Percentiles rank a stretch among this genome's conserved stretches.
These are phyloP conservation scores for Cephus runcator DNA, from an alignment of 2,888 invertebrate genomes.

Conservation along the genomic window DNA sequence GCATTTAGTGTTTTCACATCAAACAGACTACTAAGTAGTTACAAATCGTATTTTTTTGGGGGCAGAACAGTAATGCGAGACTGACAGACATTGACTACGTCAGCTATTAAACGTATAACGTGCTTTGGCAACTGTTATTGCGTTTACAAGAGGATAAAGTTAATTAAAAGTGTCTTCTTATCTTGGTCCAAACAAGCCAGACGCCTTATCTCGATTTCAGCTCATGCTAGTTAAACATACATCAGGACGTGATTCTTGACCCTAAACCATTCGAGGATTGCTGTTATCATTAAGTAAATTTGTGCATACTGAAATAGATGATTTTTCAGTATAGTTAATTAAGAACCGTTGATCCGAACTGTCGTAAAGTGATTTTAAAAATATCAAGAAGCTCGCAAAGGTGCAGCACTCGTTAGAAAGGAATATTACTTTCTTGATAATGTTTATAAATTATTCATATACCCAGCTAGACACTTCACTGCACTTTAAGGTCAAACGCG, in stretches of 20 bases:
- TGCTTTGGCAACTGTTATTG: not conserved
- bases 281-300: not conserved
- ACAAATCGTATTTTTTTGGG: not conserved
- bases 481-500: not conserved
- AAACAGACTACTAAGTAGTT: not conserved
- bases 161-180: slow-evolving; percentile 23
- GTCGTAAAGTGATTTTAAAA: not conserved
- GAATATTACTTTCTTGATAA: not conserved
- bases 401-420: not conserved
- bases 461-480: not conserved
- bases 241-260: not conserved
- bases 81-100: not conserved
- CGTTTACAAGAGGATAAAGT: slow-evolving; percentile 24
- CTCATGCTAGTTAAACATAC: not conserved
- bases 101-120: not conserved
- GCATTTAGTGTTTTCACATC: not conserved
- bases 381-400: not conserved
- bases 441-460: not conserved
- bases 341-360: not conserved
- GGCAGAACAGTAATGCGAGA: not conserved
- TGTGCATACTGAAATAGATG: not conserved
- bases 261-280: not conserved
- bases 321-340: not conserved
- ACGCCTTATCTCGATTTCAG: slow-evolving; percentile 36
- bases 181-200: slow-evolving; percentile 38